Conservation (phyloP, 2,113 vertebrate species). For the Seriola aureovittata region DNA sequence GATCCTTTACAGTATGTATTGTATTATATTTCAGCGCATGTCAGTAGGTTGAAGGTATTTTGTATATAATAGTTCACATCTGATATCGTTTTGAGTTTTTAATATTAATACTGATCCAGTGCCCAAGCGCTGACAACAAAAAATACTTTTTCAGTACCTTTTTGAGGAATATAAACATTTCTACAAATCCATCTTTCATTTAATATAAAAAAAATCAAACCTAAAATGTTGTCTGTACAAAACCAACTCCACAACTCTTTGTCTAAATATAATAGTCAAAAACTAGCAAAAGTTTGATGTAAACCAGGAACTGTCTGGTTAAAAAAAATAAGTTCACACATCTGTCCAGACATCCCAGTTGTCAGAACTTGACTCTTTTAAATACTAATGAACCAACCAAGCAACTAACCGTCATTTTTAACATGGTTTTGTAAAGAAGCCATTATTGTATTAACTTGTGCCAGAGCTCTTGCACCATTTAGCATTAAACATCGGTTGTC, state of each 20-base stretch:
- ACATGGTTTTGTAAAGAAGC: slow-evolving; percentile 13
- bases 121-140: not conserved
- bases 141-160: no score
- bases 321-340: no score
- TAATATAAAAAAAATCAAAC: not conserved
- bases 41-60: slow-evolving; percentile 1
- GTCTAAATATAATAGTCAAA: not conserved
- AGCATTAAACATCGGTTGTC: slow-evolving; percentile 61
- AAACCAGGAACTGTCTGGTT: no score
- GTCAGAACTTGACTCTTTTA: not conserved
- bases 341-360: no score
- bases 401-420: not conserved
- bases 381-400: not conserved
- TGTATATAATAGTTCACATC: not conserved
- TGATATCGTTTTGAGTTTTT: no score
- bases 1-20: not conserved
- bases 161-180: not conserved
- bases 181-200: not conserved
- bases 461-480: slow-evolving; percentile 46
- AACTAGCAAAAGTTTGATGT: not conserved
- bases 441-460: slow-evolving; percentile 39
- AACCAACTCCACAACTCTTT: not conserved
- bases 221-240: no score
- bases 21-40: not conserved
- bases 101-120: not conserved